phyloP scores from a whole-genome alignment of 2,888 invertebrate genomes.

The Rotaria sp. region DNA sequence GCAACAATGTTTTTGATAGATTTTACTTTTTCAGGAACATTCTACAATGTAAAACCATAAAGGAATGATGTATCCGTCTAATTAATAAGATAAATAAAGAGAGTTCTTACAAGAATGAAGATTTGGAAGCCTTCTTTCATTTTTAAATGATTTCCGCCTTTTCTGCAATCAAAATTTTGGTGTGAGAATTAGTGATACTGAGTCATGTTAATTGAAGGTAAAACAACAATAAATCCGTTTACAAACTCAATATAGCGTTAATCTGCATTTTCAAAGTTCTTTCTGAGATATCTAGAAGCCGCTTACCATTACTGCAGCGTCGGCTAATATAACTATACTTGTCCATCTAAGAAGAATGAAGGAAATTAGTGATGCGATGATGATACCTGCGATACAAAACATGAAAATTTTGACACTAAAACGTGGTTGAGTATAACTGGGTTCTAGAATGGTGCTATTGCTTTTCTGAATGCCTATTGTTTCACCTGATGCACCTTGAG shows the following conservation, averaged over 20 bases:
- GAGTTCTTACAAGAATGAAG: too few relatives aligned
- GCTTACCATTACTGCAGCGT: neutral
- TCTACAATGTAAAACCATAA: neutral
- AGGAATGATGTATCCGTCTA: too few relatives aligned
- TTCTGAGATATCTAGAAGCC: neutral
- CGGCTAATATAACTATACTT: neutral
- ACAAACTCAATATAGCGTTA: too few relatives aligned
- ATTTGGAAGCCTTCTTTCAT: too few relatives aligned
- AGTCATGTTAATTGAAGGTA: too few relatives aligned
- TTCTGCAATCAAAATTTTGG: too few relatives aligned
- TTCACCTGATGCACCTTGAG: slow-evolving; percentile 8
- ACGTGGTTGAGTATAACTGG: neutral
- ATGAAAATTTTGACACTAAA: slow-evolving; percentile 13
- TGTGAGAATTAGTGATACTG: too few relatives aligned
- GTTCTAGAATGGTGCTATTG: neutral
- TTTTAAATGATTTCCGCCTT: too few relatives aligned
- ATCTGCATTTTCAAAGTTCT: too few relatives aligned
- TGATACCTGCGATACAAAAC: neutral
- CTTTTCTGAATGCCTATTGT: neutral
- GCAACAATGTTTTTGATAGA: neutral
- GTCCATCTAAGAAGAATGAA: neutral
- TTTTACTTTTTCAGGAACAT: neutral
- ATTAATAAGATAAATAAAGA: too few relatives aligned
- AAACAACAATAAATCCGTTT: too few relatives aligned
- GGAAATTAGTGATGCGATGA: neutral